Evolutionary conservation across 2,888 invertebrate species (phyloP).

Genomic region (Orchesella flavescens): DNA sequence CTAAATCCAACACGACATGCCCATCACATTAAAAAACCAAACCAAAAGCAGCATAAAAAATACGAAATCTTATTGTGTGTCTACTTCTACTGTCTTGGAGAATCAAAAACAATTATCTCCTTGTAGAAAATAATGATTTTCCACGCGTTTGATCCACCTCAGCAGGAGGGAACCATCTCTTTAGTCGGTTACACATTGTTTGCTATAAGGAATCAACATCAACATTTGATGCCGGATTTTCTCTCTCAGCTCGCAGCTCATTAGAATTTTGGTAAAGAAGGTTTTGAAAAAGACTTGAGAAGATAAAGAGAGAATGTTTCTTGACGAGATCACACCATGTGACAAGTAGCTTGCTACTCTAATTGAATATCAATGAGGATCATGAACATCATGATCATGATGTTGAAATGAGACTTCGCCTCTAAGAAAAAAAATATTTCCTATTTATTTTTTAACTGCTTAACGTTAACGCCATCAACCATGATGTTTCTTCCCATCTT

Average conservation of each 20-base stretch:
- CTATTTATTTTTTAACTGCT: too few species aligned
- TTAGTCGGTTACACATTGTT: slow-evolving; percentile 8
- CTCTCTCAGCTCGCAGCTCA: slow-evolving; percentile 23
- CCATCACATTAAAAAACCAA: not conserved
- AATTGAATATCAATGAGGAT: slow-evolving; percentile 68
- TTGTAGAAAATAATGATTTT: slow-evolving; percentile 50
- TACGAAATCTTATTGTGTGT: slow-evolving; percentile 16
- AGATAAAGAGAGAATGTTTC: slow-evolving; percentile 39
- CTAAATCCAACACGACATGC: not conserved
- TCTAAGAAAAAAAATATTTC: slow-evolving; percentile 19
- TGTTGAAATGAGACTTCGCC: slow-evolving; percentile 38
- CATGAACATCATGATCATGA: too few species aligned
- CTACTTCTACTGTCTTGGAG: not conserved
- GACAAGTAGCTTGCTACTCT: slow-evolving; percentile 64
- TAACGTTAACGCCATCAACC: not conserved
- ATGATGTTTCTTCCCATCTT: slow-evolving; percentile 5
- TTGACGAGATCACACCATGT: slow-evolving; percentile 62
- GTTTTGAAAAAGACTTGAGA: slow-evolving; percentile 12
- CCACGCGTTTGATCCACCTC: slow-evolving; percentile 58
- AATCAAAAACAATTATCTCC: slow-evolving; percentile 60
- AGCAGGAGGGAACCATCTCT: slow-evolving; percentile 50
- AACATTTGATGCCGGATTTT: slow-evolving; percentile 5
- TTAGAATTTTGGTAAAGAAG: slow-evolving; percentile 55
- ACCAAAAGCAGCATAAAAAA: not conserved
- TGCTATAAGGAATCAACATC: not conserved